Evolutionary conservation across 2,888 invertebrate genomes (phyloP).

Genomic region (Parnassius mnemosyne): DNA sequence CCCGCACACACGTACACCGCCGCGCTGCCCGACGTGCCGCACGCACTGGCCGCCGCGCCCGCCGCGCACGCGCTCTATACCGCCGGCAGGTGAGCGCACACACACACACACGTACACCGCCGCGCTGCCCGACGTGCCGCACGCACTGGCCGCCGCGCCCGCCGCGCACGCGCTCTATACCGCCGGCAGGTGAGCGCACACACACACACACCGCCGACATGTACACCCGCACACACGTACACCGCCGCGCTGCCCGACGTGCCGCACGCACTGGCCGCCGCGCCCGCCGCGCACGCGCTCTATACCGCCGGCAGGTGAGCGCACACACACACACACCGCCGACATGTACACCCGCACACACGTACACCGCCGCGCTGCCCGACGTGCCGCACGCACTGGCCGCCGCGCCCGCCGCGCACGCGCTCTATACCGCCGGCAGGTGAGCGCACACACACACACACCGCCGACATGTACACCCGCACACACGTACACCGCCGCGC

Average conservation of each 20-base stretch:
- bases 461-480: too few relatives aligned
- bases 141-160: constrained; percentile 81
- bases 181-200: too few relatives aligned
- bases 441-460: too few relatives aligned
- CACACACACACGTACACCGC: too few relatives aligned
- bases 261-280: constrained; percentile 82
- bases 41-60: constrained; percentile 81
- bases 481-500: constrained; percentile 54
- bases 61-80: constrained; percentile 12
- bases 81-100: too few relatives aligned
- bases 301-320: too few relatives aligned
- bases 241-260: constrained; percentile 76
- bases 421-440: too few relatives aligned
- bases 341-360: too few relatives aligned
- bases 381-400: constrained; percentile 82
- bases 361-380: constrained; percentile 68
- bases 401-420: constrained; percentile 67
- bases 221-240: too few relatives aligned
- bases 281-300: constrained; percentile 50
- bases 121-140: constrained; percentile 80
- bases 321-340: too few relatives aligned
- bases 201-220: too few relatives aligned
- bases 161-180: constrained; percentile 12
- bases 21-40: constrained; percentile 80
- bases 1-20: constrained; percentile 47